phyloP scores from a whole-genome alignment of 2,797 vertebrate species.

The Florisuga fusca region DNA sequence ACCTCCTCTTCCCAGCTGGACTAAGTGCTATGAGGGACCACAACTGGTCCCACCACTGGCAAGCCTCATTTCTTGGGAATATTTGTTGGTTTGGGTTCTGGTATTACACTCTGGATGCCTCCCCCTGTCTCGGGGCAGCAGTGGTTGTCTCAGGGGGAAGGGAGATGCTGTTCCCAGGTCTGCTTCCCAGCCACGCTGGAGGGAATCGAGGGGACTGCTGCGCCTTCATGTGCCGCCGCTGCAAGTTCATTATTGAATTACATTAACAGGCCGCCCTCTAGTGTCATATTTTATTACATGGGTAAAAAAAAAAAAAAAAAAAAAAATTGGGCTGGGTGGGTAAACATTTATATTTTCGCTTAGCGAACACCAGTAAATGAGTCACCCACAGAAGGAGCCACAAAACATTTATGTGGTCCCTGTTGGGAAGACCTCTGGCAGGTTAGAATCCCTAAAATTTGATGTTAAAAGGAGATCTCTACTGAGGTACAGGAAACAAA shows the following conservation, averaged over 20 bases:
- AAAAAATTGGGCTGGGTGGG: too few species aligned
- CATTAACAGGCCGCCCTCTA: slow-evolving; percentile 84
- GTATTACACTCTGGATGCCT: background rate
- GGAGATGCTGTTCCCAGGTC: background rate
- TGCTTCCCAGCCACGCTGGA: background rate
- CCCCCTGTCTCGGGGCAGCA: background rate
- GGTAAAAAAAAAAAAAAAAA: slow-evolving; percentile 22
- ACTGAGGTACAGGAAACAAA: background rate
- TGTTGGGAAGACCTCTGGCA: background rate
- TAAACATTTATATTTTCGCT: background rate
- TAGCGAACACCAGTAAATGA: background rate
- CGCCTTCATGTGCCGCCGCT: background rate
- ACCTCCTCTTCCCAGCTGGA: background rate
- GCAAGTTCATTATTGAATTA: slow-evolving; percentile 58
- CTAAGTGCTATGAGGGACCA: background rate
- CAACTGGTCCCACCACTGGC: accelerated
- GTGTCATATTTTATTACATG: slow-evolving; percentile 72
- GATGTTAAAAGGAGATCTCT: background rate
- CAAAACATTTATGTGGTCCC: background rate
- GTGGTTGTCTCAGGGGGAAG: background rate
- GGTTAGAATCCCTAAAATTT: background rate
- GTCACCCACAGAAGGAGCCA: background rate
- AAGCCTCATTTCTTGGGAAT: background rate
- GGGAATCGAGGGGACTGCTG: background rate
- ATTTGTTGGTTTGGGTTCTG: background rate